Base-by-base conservation (phyloP, 2,113 vertebrate genomes). In the Scolopax mira region DNA sequence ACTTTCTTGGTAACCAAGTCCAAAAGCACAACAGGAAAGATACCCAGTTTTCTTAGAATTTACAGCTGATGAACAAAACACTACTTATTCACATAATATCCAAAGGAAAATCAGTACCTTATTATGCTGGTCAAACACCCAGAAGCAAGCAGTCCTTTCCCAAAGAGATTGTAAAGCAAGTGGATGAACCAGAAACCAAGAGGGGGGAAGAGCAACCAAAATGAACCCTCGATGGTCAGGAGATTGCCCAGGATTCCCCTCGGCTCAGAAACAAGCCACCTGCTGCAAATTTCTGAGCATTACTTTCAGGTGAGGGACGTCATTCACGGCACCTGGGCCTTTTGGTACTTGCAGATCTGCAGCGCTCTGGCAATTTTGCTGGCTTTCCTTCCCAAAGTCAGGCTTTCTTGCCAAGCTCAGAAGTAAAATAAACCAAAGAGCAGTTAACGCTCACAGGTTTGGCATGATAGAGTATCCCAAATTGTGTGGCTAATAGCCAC, bases 21-120 rank as follows among this genome's bases (percentile, higher is more conserved):
- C 55, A 80, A 88, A 74, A 64, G 31, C 44, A 52, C 42, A 81
- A 72, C 10, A 75, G 54, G 15, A 85, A 87, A 85, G 23, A 44
- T 1, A 70, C 30, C 30, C 81, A 72, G 15, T 75, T 86, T 75
- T 57, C 69, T 80, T 72, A 86, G 49, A 78, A 79, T 55, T 71
- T 55, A 78, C 61, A 83, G 67, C 52, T 93, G 27, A 58, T 30
- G 37, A 83, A 52, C 39, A 78, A 77, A 93, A 64, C 31, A 72
- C 57, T 49, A 41, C 25, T 44, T 85, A 86, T 44, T 84, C 33
- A n/a, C 21, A 86, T 11, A 11, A 65, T 16, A 71, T 64, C 52
- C 75, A 93, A 81, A 24, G 7, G 17, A 83, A 91, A 91, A 86
- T 39, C 55, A 89, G 51, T 90, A 71, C 65, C 39, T 88, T 13